These are phyloP conservation scores for Eristalis tenax DNA, from an alignment of 2,888 invertebrate genomes.

Conservation along the genomic window DNA sequence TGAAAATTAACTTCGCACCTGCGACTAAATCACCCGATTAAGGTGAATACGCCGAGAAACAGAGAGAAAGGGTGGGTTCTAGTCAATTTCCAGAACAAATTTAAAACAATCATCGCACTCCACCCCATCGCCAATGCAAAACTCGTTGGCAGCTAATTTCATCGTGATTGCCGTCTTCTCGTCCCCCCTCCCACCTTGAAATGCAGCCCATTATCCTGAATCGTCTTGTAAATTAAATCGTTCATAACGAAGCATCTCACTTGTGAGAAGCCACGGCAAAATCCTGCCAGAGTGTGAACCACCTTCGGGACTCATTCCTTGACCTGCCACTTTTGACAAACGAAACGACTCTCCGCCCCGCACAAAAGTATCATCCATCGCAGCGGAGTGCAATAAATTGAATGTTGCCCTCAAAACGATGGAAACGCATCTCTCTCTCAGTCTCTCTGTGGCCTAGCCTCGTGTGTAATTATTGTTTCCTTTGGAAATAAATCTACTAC, in stretches of 20 bases:
- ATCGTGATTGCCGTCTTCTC: neutral
- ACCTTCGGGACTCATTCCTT: conserved; percentile 40
- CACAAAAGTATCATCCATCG: conserved; percentile 10
- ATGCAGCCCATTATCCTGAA: conserved; percentile 19
- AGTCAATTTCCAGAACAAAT: conserved; percentile 50
- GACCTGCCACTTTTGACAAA: conserved; percentile 71
- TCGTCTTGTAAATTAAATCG: conserved; percentile 68
- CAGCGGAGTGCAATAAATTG: conserved; percentile 53
- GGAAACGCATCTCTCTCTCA: neutral
- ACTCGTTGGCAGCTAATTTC: conserved; percentile 60
- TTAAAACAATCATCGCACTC: conserved; percentile 69
- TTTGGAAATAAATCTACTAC: conserved; percentile 76
- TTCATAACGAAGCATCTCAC: conserved; percentile 15
- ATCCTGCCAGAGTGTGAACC: neutral
- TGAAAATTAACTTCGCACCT: neutral
- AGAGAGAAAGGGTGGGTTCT: neutral
- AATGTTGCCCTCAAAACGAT: conserved; percentile 5
- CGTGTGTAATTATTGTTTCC: conserved; percentile 76
- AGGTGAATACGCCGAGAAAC: too few relatives aligned
- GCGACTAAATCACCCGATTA: neutral
- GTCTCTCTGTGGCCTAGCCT: conserved; percentile 33
- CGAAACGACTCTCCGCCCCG: neutral
- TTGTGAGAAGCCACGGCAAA: neutral
- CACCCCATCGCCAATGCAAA: conserved; percentile 37
- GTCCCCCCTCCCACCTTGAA: too few relatives aligned